Percentiles rank a stretch among this genome's conserved stretches.
Evolutionary conservation across 2,888 invertebrate species (phyloP).

Genomic region (Ornithoptera alexandrae): DNA sequence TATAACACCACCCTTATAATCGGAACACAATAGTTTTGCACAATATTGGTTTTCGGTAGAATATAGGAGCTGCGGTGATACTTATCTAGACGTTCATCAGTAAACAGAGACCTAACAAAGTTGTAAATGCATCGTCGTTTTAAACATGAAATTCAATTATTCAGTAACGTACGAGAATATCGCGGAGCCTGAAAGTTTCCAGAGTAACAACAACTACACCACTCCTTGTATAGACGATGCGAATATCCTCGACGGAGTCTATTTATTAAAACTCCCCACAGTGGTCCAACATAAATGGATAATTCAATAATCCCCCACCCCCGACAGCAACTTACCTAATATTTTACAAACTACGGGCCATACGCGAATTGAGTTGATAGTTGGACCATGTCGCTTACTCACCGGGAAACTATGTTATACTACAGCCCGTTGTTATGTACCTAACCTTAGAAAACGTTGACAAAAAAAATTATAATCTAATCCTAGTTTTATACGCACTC

Average conservation of each 20-base stretch:
- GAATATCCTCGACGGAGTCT: conserved; percentile 40
- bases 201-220: conserved; percentile 1
- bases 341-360: conserved; percentile 51
- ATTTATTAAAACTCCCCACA: conserved; percentile 73
- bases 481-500: too few species aligned
- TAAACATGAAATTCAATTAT: too few species aligned
- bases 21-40: too few species aligned
- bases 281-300: conserved; percentile 60
- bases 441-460: too few species aligned
- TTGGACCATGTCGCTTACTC: conserved; percentile 4
- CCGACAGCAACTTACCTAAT: conserved; percentile 47
- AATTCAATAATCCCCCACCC: conserved; percentile 69
- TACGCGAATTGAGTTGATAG: conserved; percentile 19
- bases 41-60: too few species aligned
- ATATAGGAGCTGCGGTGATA: too few species aligned
- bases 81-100: too few species aligned
- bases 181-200: conserved; percentile 4
- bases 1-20: too few species aligned
- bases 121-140: too few species aligned
- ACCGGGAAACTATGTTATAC: conserved; percentile 3
- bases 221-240: conserved; percentile 2
- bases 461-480: too few species aligned
- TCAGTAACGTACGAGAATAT: background rate
- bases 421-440: too few species aligned
- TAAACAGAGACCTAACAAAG: too few species aligned